Evolutionary conservation across 2,113 vertebrate species (phyloP).

Genomic region (Morone chrysops): DNA sequence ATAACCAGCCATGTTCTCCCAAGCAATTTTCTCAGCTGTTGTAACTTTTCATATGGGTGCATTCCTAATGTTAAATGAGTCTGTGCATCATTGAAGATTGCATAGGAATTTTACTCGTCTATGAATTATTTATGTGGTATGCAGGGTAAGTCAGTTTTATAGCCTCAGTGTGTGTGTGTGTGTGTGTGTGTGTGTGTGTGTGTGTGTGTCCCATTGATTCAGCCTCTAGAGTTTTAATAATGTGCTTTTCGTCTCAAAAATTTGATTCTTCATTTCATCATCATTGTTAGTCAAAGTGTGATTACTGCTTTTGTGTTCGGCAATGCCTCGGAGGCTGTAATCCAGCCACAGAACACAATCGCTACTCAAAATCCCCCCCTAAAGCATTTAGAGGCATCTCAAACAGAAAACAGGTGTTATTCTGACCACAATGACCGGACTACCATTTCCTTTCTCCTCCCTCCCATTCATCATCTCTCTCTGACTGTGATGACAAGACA

Average conservation of each 20-base stretch:
- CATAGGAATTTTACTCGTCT: not conserved
- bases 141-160: slow-evolving; percentile 21
- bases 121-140: slow-evolving; percentile 50
- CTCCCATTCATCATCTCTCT: slow-evolving; percentile 16
- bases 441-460: slow-evolving; percentile 8
- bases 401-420: not conserved
- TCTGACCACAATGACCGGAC: not conserved
- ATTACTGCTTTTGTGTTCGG: slow-evolving; percentile 25
- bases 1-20: not conserved
- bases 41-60: slow-evolving; percentile 1
- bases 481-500: slow-evolving; percentile 21
- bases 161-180: not conserved
- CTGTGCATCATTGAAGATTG: slow-evolving; percentile 18
- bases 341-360: slow-evolving; percentile 22
- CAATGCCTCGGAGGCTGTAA: slow-evolving; percentile 12
- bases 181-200: not conserved
- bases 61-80: slow-evolving; percentile 13
- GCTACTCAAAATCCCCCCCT: slow-evolving; percentile 2
- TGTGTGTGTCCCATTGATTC: not conserved
- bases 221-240: slow-evolving; percentile 37
- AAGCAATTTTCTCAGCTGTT: not conserved
- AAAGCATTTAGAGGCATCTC: slow-evolving; percentile 16
- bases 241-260: slow-evolving; percentile 41
- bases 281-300: slow-evolving; percentile 36
- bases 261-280: slow-evolving; percentile 33